phyloP scores from a whole-genome alignment of 2,113 vertebrate species.

The Erythrolamprus reginae region DNA sequence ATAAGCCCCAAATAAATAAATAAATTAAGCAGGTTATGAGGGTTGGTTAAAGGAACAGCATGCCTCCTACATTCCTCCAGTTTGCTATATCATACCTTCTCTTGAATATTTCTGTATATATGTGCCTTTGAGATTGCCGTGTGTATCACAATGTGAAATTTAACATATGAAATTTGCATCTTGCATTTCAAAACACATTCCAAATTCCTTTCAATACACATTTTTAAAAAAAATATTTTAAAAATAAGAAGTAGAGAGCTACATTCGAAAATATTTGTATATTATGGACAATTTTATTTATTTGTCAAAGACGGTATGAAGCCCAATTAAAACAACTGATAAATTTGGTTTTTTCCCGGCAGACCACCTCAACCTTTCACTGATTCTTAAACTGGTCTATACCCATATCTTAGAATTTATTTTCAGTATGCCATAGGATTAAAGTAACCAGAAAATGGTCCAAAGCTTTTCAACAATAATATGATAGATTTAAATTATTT shows the following conservation, averaged over 20 bases:
- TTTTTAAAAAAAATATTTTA: background rate
- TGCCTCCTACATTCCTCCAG: background rate
- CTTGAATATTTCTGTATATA: background rate
- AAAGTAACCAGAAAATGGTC: background rate
- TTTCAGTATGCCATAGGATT: background rate
- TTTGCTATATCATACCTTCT: background rate
- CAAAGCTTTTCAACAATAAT: background rate
- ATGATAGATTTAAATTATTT: background rate
- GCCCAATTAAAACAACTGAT: background rate
- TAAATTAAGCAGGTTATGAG: background rate
- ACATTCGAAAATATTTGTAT: background rate
- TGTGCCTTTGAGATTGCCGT: background rate
- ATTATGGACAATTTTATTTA: background rate
- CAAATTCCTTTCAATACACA: background rate
- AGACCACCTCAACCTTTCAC: background rate
- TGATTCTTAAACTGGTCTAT: background rate
- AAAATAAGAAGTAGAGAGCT: background rate
- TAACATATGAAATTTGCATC: background rate
- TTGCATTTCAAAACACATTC: slow-evolving; percentile 5
- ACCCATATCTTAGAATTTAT: background rate
- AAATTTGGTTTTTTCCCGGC: background rate
- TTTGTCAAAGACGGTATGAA: background rate
- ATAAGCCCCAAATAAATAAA: background rate
- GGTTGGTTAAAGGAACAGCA: background rate
- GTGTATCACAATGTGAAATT: background rate